A percentile compares a stretch with the other conserved stretches of the same genome.
These are phyloP conservation scores for Neosilurus hyrtlii DNA, from an alignment of 2,797 vertebrate species.

Conservation along the genomic window DNA sequence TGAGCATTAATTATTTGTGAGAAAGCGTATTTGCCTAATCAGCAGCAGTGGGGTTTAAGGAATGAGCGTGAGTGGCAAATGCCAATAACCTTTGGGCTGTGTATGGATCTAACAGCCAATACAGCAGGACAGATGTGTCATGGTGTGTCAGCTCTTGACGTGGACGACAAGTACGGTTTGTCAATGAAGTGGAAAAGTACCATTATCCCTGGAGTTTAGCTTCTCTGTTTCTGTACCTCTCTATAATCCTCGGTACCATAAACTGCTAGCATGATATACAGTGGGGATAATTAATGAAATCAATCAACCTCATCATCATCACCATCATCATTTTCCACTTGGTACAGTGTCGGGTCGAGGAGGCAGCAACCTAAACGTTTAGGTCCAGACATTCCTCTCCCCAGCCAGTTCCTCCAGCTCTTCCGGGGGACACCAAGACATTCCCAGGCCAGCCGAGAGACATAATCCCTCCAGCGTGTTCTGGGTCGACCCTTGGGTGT, in stretches of 20 bases:
- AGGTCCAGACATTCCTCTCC: too few relatives aligned
- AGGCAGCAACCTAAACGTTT: too few relatives aligned
- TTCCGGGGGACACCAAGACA: too few relatives aligned
- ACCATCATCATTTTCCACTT: too few relatives aligned
- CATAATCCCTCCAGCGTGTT: too few relatives aligned
- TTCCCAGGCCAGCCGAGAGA: too few relatives aligned
- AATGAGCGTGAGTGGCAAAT: constrained; percentile 86
- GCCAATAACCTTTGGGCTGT: constrained; percentile 83
- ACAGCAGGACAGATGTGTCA: constrained; percentile 86
- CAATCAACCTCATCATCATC: too few relatives aligned
- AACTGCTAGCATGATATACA: background rate
- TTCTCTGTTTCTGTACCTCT: background rate
- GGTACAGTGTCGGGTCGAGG: too few relatives aligned
- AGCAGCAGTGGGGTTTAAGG: constrained; percentile 77
- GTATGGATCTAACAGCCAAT: constrained; percentile 87
- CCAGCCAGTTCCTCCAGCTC: too few relatives aligned
- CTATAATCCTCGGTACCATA: background rate
- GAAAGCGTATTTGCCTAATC: constrained; percentile 85
- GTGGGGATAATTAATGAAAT: too few relatives aligned
- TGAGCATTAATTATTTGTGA: constrained; percentile 85
- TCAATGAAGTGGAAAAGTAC: constrained; percentile 71
- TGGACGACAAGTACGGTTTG: constrained; percentile 69
- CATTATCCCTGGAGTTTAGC: background rate
- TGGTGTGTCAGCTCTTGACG: constrained; percentile 79
- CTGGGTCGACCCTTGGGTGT: too few relatives aligned